These are phyloP conservation scores for Dryobota labecula DNA, from an alignment of 2,888 invertebrate genomes.

Conservation along the genomic window DNA sequence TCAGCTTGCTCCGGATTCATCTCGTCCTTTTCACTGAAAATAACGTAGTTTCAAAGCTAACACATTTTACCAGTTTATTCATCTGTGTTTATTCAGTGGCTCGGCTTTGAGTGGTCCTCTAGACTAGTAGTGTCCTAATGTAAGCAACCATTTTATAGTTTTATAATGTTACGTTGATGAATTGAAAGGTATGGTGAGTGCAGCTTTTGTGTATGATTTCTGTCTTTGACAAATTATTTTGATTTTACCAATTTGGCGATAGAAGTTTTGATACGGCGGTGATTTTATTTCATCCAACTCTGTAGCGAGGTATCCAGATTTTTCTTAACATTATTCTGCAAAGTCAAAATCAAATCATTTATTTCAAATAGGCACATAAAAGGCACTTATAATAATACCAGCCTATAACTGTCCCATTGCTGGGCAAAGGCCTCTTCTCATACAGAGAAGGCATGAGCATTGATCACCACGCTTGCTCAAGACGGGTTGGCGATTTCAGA, in stretches of 20 bases:
- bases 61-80: slow-evolving; percentile 50
- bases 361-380: too few relatives aligned
- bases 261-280: background rate
- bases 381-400: too few relatives aligned
- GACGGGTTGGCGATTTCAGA: too few relatives aligned
- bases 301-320: too few relatives aligned
- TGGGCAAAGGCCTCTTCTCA: too few relatives aligned
- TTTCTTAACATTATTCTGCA: background rate
- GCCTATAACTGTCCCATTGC: too few relatives aligned
- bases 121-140: slow-evolving; percentile 3
- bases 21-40: slow-evolving; percentile 46
- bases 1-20: slow-evolving; percentile 34
- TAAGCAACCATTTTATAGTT: slow-evolving; percentile 19
- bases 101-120: slow-evolving; percentile 29
- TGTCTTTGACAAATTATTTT: background rate
- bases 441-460: too few relatives aligned
- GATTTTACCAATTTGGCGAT: background rate
- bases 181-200: slow-evolving; percentile 1
- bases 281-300: background rate
- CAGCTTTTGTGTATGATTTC: background rate
- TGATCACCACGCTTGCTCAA: too few relatives aligned
- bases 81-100: slow-evolving; percentile 55
- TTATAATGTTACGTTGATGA: slow-evolving; percentile 15
- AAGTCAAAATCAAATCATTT: too few relatives aligned
- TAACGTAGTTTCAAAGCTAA: slow-evolving; percentile 60